phyloP scores from a whole-genome alignment of 2,797 vertebrate genomes.

The Rhabdophis nuchalis region DNA sequence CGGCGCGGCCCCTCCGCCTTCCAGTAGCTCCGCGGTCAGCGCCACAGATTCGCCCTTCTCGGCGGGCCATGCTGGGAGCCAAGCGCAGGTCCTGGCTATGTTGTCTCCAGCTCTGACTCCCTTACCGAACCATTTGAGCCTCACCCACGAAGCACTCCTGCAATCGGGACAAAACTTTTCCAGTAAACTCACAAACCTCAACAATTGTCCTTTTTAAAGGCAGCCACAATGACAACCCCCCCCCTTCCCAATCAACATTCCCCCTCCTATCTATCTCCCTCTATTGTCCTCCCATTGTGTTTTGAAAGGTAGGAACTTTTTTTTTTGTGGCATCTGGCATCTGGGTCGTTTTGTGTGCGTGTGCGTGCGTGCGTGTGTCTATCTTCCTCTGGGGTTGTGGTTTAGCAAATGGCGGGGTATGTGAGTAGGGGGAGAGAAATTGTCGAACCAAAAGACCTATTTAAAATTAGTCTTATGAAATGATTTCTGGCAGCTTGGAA shows the following conservation, averaged over 20 bases:
- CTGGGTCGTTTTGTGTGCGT: background rate
- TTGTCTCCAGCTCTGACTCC: constrained; percentile 87
- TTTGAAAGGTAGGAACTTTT: constrained; percentile 80
- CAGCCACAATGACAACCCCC: background rate
- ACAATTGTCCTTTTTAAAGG: constrained; percentile 86
- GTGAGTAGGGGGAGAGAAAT: background rate
- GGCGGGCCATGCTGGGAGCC: constrained; percentile 75
- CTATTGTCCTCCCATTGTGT: constrained; percentile 63
- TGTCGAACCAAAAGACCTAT: background rate
- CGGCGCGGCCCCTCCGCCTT: constrained; percentile 71
- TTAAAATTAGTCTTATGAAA: background rate
- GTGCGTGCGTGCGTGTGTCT: background rate
- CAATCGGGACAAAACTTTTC: constrained; percentile 81
- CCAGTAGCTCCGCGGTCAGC: constrained; percentile 62
- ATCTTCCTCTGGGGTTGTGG: background rate
- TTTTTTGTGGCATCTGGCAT: constrained; percentile 58
- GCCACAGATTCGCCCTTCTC: constrained; percentile 79
- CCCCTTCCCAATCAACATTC: constrained; percentile 29
- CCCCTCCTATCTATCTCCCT: background rate
- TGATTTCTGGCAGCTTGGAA: background rate
- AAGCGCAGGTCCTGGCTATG: constrained; percentile 91
- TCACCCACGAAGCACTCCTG: constrained; percentile 82
- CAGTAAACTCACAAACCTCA: constrained; percentile 85
- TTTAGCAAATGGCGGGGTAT: background rate
- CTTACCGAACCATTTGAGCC: constrained; percentile 84